Percentiles rank a stretch among this genome's conserved stretches.
These are phyloP conservation scores for Eupeodes luniger DNA, from an alignment of 2,888 invertebrate species.

Conservation along the genomic window DNA sequence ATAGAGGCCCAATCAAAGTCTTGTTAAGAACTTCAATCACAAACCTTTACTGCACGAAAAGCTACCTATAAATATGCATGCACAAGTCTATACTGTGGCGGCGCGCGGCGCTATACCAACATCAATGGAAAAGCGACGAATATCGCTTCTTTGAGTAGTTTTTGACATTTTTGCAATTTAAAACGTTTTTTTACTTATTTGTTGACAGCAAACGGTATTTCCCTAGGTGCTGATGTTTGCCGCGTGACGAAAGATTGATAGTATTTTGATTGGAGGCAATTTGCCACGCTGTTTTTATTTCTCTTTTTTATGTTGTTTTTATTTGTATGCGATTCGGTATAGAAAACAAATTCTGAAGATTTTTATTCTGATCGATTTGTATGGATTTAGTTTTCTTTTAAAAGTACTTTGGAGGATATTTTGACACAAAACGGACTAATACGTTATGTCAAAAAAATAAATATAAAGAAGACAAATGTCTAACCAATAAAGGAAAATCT, in stretches of 20 bases:
- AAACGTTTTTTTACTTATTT: conserved; percentile 42
- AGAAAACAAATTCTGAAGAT: neutral
- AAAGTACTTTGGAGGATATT: too few relatives aligned
- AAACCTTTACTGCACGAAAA: neutral
- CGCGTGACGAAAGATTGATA: conserved; percentile 61
- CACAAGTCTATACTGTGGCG: too few relatives aligned
- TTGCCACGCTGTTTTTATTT: neutral
- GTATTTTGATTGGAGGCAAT: conserved; percentile 41
- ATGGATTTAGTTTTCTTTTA: too few relatives aligned
- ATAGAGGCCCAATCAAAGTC: conserved; percentile 55
- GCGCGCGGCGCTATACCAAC: too few relatives aligned
- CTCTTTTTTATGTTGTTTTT: neutral
- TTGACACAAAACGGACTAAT: too few relatives aligned
- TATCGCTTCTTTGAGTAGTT: conserved; percentile 28
- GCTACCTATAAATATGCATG: too few relatives aligned
- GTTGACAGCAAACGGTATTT: conserved; percentile 36
- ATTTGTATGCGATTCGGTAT: neutral
- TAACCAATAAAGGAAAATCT: too few relatives aligned
- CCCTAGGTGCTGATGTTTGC: conserved; percentile 52
- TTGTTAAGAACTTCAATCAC: conserved; percentile 57
- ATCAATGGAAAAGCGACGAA: conserved; percentile 10
- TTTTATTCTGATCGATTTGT: neutral
- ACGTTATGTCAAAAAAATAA: too few relatives aligned
- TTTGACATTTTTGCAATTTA: conserved; percentile 52
- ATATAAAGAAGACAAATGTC: too few relatives aligned